Percentiles rank a stretch among this genome's conserved stretches.
phyloP scores from a whole-genome alignment of 2,888 invertebrate species.

The Sabatieria punctata region DNA sequence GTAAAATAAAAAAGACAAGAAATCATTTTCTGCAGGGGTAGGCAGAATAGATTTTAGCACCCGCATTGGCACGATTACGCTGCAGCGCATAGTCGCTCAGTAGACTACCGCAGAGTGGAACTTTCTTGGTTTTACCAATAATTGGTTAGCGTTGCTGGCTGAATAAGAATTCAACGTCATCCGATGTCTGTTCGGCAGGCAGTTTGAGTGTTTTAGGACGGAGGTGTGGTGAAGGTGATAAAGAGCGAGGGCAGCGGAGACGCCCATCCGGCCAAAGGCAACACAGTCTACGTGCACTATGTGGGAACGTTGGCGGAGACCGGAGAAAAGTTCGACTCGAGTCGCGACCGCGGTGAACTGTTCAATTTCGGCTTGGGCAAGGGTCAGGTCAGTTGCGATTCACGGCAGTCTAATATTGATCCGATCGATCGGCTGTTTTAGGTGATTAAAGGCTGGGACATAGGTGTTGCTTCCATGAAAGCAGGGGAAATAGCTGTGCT shows the following conservation, averaged over 20 bases:
- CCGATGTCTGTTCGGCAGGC: too few species aligned
- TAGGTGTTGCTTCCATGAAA: constrained; percentile 82
- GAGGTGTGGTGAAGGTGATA: constrained; percentile 60
- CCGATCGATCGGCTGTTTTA: background rate
- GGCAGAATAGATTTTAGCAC: too few species aligned
- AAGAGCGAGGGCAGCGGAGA: constrained; percentile 50
- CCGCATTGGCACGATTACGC: too few species aligned
- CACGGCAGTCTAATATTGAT: background rate
- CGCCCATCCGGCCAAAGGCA: constrained; percentile 42
- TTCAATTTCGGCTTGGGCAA: constrained; percentile 73
- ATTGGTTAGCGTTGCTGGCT: too few species aligned
- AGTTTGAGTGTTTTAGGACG: constrained; percentile 47
- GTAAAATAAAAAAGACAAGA: too few species aligned
- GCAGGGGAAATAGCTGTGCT: constrained; percentile 55
- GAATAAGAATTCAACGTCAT: too few species aligned
- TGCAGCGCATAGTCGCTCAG: too few species aligned
- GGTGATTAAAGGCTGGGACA: constrained; percentile 51
- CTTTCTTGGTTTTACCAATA: too few species aligned
- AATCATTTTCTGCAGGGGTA: too few species aligned
- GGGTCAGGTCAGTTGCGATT: constrained; percentile 41
- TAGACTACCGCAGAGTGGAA: too few species aligned
- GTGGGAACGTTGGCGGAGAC: constrained; percentile 58
- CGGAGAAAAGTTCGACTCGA: constrained; percentile 82
- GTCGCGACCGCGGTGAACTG: constrained; percentile 58
- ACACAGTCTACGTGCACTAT: constrained; percentile 62